Base-by-base conservation (phyloP, 2,797 vertebrate genomes). In the Anniella stebbinsi region DNA sequence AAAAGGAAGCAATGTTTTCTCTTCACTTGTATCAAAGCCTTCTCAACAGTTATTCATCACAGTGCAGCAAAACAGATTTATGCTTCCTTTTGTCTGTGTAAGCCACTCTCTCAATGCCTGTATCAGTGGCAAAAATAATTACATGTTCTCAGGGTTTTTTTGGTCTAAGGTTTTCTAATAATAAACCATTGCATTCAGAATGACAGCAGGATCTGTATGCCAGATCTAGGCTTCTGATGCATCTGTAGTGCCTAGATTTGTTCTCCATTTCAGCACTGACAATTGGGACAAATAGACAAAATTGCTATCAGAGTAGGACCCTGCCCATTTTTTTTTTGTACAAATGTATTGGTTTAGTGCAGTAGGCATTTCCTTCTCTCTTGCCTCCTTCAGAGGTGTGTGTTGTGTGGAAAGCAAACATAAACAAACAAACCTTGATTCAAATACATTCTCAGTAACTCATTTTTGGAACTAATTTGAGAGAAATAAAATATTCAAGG, bases 181-280 rank as follows among this genome's bases (percentile, higher is more conserved):
- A 84, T 90, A 90, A 90, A 90, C 86, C 57, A 90, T 77, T 77
- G 72, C 86, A 90, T 90, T 90, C 86, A 90, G 80, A 90, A 87
- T 78, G 86, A 84, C 72, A 70, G 80, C 38, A 2, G 72, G 73
- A 83, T 84, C 63, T 78, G 72, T 77, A 33, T 77, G 81, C 69
- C 80, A 83, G 63, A 84, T 90, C 63, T n/a, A 70, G 84, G 69
- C 38, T 81, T 66, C 77, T 28, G 87, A 85, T 84, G 63, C 75
- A 89, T 89, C 82, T 87, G 63, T 87, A 82, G 45, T 60, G 51
- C 41, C 73, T 84, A 84, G 80, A 75, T 87, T 60, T 84, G 72
- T 41, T 90, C 63, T 84, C 86, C 36, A 28, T 83, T 87, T 57
- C 54, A 69, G 63, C 66, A 77, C 63, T 38, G 30, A 13, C 51